phyloP scores from a whole-genome alignment of 2,888 invertebrate species.

The Eupithecia abbreviata region DNA sequence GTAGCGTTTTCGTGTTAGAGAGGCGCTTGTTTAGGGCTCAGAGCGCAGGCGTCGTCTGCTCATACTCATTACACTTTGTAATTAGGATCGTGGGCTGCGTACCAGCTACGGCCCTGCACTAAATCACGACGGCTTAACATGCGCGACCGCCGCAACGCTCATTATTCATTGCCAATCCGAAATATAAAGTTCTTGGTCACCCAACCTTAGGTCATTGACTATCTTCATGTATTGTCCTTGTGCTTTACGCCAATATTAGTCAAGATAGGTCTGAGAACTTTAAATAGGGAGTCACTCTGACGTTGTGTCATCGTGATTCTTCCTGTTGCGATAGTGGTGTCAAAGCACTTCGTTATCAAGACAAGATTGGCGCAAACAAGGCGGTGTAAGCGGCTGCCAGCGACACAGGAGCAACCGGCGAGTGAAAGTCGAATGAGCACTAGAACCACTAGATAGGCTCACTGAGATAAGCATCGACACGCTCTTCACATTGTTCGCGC shows the following conservation, averaged over 20 bases:
- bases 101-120: constrained; percentile 71
- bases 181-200: constrained; percentile 11
- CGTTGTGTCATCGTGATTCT: constrained; percentile 45
- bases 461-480: constrained; percentile 76
- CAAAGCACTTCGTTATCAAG: constrained; percentile 61
- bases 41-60: constrained; percentile 63
- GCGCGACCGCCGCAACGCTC: constrained; percentile 54
- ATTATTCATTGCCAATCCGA: constrained; percentile 23
- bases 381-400: constrained; percentile 55
- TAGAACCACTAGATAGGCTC: constrained; percentile 68
- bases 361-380: constrained; percentile 62
- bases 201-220: constrained; percentile 6
- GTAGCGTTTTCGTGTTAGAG: background rate
- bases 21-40: constrained; percentile 25
- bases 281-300: constrained; percentile 38
- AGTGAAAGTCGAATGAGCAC: constrained; percentile 77
- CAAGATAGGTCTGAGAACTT: background rate
- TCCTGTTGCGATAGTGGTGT: constrained; percentile 42
- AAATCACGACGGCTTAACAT: constrained; percentile 74
- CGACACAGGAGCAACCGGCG: constrained; percentile 55
- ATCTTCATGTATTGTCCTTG: constrained; percentile 2
- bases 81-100: constrained; percentile 76
- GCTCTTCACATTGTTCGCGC: constrained; percentile 79
- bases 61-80: constrained; percentile 81
- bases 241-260: background rate